phyloP scores from a whole-genome alignment of 2,888 invertebrate genomes.

The Oegoconia quadripuncta region DNA sequence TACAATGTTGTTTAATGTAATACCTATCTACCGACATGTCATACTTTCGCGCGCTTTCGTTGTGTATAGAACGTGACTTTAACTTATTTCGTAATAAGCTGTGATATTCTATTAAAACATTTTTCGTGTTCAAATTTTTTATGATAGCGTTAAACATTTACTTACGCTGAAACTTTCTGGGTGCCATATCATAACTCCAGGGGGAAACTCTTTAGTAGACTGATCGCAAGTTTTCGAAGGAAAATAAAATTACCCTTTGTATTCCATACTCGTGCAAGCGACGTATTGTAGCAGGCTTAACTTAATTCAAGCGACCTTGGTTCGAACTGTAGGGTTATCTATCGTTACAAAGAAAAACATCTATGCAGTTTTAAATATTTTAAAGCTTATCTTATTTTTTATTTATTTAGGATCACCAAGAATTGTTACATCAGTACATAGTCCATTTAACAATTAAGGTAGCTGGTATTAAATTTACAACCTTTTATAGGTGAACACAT shows the following conservation, averaged over 20 bases:
- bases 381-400: too few relatives aligned
- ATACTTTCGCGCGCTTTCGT: not conserved
- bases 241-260: conserved; percentile 1
- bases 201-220: not conserved
- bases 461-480: too few relatives aligned
- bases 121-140: conserved; percentile 11
- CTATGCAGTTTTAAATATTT: too few relatives aligned
- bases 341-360: too few relatives aligned
- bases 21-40: conserved; percentile 5
- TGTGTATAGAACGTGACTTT: conserved; percentile 7
- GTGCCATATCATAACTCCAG: not conserved
- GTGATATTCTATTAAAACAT: conserved; percentile 6
- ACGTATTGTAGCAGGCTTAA: conserved; percentile 18
- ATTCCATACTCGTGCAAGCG: conserved; percentile 5
- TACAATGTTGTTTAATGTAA: conserved; percentile 1
- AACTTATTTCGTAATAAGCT: not conserved
- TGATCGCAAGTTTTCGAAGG: conserved; percentile 2
- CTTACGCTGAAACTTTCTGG: not conserved
- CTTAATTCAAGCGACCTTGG: conserved; percentile 13
- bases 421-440: too few relatives aligned
- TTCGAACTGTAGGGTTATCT: too few relatives aligned
- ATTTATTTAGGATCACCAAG: too few relatives aligned
- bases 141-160: conserved; percentile 8
- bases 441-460: too few relatives aligned
- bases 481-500: too few relatives aligned